A percentile compares a stretch with the other conserved stretches of the same genome.
These are phyloP conservation scores for Trichogramma evanescens DNA, from an alignment of 2,888 invertebrate genomes.

Conservation along the genomic window DNA sequence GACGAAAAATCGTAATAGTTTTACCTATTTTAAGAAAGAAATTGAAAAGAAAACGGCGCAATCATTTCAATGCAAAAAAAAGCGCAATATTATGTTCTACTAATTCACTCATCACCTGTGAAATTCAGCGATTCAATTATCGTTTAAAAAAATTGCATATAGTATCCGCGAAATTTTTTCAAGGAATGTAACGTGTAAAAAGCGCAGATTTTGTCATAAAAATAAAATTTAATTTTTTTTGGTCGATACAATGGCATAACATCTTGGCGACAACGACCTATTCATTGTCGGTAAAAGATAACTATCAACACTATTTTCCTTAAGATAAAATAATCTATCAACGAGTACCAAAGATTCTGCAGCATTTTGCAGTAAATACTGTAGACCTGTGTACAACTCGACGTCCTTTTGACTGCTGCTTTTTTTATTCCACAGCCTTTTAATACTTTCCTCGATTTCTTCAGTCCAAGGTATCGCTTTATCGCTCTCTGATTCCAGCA, in stretches of 20 bases:
- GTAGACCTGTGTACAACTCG: constrained; percentile 41
- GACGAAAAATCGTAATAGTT: no score
- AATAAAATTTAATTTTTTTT: constrained; percentile 24
- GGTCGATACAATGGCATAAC: constrained; percentile 36
- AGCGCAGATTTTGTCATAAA: background rate
- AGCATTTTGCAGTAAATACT: constrained; percentile 37
- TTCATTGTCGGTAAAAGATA: constrained; percentile 32
- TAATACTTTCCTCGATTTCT: constrained; percentile 25
- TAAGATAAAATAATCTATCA: constrained; percentile 37
- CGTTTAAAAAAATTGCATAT: no score
- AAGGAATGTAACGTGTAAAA: no score
- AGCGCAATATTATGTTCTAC: no score
- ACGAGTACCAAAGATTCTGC: constrained; percentile 38
- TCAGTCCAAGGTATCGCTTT: constrained; percentile 14
- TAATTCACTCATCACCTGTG: no score
- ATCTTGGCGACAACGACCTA: constrained; percentile 37
- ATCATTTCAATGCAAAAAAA: no score
- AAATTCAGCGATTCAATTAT: no score
- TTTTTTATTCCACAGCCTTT: constrained; percentile 31
- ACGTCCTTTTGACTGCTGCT: constrained; percentile 26
- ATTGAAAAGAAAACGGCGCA: no score
- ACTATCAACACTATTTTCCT: constrained; percentile 31
- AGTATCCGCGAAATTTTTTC: no score
- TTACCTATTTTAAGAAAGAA: no score
- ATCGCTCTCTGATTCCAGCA: constrained; percentile 19